phyloP scores from a whole-genome alignment of 2,113 vertebrate genomes.

The Protomyctophum bolini region DNA sequence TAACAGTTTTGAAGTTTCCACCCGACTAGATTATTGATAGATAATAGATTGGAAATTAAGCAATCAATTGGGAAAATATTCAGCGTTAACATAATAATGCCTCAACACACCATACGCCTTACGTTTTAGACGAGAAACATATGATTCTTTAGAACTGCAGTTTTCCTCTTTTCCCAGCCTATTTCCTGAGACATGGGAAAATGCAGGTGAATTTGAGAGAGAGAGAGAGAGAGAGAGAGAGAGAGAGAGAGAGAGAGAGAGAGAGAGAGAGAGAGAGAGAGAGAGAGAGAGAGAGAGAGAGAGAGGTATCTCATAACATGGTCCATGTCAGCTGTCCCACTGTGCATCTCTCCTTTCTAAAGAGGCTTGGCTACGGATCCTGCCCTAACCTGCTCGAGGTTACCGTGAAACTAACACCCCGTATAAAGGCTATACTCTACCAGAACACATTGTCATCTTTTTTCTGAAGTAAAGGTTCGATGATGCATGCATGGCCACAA shows the following conservation, averaged over 20 bases:
- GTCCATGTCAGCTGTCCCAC: conserved; percentile 7
- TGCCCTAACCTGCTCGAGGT: conserved; percentile 22
- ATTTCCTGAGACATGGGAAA: not conserved
- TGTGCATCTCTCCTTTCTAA: conserved; percentile 43
- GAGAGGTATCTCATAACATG: conserved; percentile 44
- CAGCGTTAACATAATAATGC: not conserved
- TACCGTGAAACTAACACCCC: conserved; percentile 34
- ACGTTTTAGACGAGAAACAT: not conserved
- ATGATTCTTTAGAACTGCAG: too few relatives aligned
- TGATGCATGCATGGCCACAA: conserved; percentile 9
- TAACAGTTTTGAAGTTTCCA: too few relatives aligned
- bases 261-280: not conserved
- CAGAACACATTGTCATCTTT: conserved; percentile 17
- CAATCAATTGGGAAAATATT: too few relatives aligned
- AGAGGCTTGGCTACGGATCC: conserved; percentile 12
- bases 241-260: conserved; percentile 1
- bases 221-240: not conserved
- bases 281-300: not conserved
- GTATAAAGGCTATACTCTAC: conserved; percentile 13
- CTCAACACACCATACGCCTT: not conserved
- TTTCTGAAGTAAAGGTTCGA: conserved; percentile 1
- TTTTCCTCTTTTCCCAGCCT: not conserved
- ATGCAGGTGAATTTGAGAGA: not conserved
- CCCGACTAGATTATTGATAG: too few relatives aligned
- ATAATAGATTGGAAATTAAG: too few relatives aligned